Percentiles rank a stretch among this genome's conserved stretches.
These are phyloP conservation scores for Chamaea fasciata DNA, from an alignment of 2,113 vertebrate genomes.

Conservation along the genomic window DNA sequence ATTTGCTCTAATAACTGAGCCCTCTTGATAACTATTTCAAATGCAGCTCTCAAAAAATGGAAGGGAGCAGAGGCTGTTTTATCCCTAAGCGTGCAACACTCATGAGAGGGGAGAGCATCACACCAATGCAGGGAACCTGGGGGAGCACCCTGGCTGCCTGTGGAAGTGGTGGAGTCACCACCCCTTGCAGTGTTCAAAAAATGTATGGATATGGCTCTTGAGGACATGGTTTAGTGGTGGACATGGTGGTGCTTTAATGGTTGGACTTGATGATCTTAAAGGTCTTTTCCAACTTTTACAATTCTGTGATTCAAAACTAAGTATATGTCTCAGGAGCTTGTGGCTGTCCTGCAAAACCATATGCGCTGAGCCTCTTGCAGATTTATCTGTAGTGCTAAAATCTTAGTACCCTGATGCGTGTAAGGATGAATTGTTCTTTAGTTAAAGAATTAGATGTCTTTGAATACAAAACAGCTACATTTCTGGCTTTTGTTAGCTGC, in stretches of 20 bases:
- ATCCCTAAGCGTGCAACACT: background rate
- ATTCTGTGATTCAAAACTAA: background rate
- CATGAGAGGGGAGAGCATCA: background rate
- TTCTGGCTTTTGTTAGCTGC: background rate
- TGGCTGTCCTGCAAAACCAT: background rate
- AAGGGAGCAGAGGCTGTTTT: background rate
- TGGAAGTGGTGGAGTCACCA: background rate
- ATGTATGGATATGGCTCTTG: background rate
- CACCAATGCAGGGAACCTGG: rapidly evolving
- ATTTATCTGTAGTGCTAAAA: background rate
- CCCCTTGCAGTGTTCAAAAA: background rate
- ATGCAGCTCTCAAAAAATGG: background rate
- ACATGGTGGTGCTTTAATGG: background rate
- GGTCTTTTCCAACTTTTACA: background rate
- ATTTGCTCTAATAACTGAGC: background rate
- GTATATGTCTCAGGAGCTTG: background rate
- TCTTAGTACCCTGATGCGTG: background rate
- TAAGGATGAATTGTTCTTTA: background rate
- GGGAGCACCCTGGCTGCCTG: background rate
- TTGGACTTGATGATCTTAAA: background rate
- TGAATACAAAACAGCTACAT: background rate
- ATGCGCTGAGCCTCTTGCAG: background rate
- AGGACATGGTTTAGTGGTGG: background rate
- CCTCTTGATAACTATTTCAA: background rate
- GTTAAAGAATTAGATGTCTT: background rate